Base-by-base conservation (phyloP, 2,797 vertebrate genomes). In the Champsocephalus gunnari region DNA sequence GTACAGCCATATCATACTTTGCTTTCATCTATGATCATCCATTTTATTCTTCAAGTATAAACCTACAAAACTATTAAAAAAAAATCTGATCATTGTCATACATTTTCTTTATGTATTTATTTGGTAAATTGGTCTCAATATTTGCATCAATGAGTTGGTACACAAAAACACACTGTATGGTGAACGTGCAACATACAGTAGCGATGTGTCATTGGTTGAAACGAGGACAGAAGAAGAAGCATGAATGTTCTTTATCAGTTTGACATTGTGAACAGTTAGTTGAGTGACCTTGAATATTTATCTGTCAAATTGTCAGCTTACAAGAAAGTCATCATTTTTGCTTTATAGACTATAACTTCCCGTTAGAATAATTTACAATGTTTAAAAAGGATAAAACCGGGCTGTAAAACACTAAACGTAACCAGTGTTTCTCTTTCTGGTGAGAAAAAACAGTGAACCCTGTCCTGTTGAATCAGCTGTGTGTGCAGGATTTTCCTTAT, bases 381-480 rank as follows among this genome's bases (percentile, higher is more conserved):
- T 80, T 80, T 82, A 24, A 21, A 57, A 59, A 69, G 65, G 47
- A 83, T 75, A 64, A 81, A 80, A 68, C 19, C 16, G 21, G 17
- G 28, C 32, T 59, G 21, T 82, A 75, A 77, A 88, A 71, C 63
- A 69, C 41, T 51, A 16, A 6, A 66, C 7, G 12, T 63, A 7
- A 69, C 17, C 1, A 7, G 9, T 44, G 66, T 68, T 63, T 66
- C 19, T 47, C n/a, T 48, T 45, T 51, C 3, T 56, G 48, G 3
- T 89, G 87, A 78, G 89, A 87, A 85, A 60, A 55, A 64, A 0
- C 11, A 48, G 44, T 38, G 32, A 3, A 55, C 3, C 12, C 1
- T 59, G 12, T n/a, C 38, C 43, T 84, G 72, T 93, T 92, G 78
- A 82, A 53, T 76, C 90, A 92, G 89, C 44, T 92, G 90, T 44